Evolutionary conservation across 1,140 invertebrate species (phyloP), one percentile per base, ranked within the genome.

Genomic region (Acyrthosiphon pisum): DNA sequence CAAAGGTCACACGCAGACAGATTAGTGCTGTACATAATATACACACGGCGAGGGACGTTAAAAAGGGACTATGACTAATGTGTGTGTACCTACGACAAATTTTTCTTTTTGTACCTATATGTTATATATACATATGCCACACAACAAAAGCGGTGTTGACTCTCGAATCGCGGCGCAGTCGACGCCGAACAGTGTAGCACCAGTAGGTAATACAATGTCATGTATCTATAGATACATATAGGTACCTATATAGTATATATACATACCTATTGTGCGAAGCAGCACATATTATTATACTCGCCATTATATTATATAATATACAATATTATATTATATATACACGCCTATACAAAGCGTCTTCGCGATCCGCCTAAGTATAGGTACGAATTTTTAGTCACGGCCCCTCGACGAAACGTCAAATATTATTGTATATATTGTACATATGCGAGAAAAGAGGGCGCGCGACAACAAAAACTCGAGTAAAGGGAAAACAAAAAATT

Each of bases 351-450:
- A 76, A 76, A 18, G 14, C 60, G 20, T 76, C 60, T n/a, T 76
- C n/a, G 30, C 60, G 60, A 76, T 76, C 60, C 14, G 60, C 6
- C 30, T n/a, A 53, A 53, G 50, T 53, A 30, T 44, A 81, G 4
- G 6, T 35, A 83, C 20, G 9, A 23, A 23, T 22, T 83, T 56
- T 89, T 89, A 89, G 87, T 89, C 87, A 89, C 48, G 35, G 87
- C 48, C 87, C 87, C 87, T 89, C 89, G 56, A 90, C 26, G 89
- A 44, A 68, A 44, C 48, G 46, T 50, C 46, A 50, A 35, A 56
- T 18, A 90, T 37, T 23, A 83, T 41, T 37, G 8, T 81, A n/a
- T n/a, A 56, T 56, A 48, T 20, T 18, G 30, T 41, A 14, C 18
- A 22, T 30, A 9, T 30, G 2, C 41, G 35, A 41, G 53, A 26